Evolutionary conservation across 1,140 invertebrate species (phyloP).

Genomic region (Diorhabda elongata): DNA sequence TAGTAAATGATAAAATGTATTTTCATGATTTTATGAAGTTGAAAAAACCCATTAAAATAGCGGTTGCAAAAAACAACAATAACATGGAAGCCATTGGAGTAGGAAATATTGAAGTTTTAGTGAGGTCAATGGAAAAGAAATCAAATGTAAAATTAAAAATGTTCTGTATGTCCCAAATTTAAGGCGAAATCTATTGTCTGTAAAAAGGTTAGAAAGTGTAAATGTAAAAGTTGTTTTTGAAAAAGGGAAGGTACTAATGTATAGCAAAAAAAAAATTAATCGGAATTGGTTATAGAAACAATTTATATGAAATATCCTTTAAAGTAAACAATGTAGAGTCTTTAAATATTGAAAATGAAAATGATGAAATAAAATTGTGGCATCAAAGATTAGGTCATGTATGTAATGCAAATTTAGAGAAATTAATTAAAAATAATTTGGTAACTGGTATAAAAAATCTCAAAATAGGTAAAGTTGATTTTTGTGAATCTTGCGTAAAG

Average conservation of each 20-base stretch:
- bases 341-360: background rate
- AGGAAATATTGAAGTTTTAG: background rate
- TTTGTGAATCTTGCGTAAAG: constrained; percentile 32
- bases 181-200: background rate
- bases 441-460: constrained; percentile 3
- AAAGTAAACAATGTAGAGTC: background rate
- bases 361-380: constrained; percentile 10
- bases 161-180: background rate
- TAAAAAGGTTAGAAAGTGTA: background rate
- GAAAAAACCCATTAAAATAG: background rate
- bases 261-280: background rate
- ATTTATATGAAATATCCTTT: too few species aligned
- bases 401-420: constrained; percentile 13
- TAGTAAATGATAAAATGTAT: background rate
- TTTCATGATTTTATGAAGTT: background rate
- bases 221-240: background rate
- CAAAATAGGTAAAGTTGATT: constrained; percentile 17
- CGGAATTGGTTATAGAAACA: too few species aligned
- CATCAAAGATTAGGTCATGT: constrained; percentile 27
- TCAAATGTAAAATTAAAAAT: background rate
- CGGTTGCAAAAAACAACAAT: background rate
- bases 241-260: background rate
- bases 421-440: constrained; percentile 14
- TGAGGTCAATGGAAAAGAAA: background rate
- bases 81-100: constrained; percentile 10